Evolutionary conservation across 2,113 vertebrate genomes (phyloP).

Genomic region (Lampris incognitus): DNA sequence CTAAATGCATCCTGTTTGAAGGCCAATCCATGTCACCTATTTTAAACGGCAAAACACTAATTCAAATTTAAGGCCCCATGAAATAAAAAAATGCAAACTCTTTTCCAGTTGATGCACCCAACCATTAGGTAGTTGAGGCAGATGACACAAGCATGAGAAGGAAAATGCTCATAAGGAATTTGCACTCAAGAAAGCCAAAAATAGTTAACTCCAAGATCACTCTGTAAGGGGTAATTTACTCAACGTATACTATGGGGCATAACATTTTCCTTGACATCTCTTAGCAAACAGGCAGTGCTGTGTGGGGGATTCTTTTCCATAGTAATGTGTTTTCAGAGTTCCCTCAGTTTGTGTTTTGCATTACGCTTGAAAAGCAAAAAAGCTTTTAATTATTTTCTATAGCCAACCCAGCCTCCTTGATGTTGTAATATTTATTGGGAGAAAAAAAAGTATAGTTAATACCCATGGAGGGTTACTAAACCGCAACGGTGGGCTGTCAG

Average conservation of each 20-base stretch:
- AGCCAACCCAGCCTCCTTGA: too few relatives aligned
- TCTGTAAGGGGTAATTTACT: conserved; percentile 24
- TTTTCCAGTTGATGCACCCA: not conserved
- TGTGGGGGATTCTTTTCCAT: not conserved
- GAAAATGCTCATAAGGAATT: not conserved
- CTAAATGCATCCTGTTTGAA: not conserved
- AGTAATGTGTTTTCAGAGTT: conserved; percentile 7
- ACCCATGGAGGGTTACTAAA: too few relatives aligned
- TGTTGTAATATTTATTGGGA: too few relatives aligned
- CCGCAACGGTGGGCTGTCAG: too few relatives aligned
- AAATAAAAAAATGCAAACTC: conserved; percentile 17
- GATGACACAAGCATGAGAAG: conserved; percentile 16
- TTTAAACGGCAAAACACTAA: conserved; percentile 17
- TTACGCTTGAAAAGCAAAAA: not conserved
- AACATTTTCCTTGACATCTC: conserved; percentile 46
- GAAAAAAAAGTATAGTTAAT: too few relatives aligned
- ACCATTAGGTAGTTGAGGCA: conserved; percentile 15
- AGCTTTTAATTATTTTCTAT: not conserved
- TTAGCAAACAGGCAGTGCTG: not conserved
- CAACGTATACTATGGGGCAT: not conserved
- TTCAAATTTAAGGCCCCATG: not conserved
- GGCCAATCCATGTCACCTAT: conserved; percentile 7
- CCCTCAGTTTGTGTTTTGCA: conserved; percentile 11
- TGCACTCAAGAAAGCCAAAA: conserved; percentile 11
- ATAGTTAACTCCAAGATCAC: conserved; percentile 23